These are phyloP conservation scores for Drosophila sechellia DNA, from an alignment of 1,140 invertebrate species.

Conservation along the genomic window DNA sequence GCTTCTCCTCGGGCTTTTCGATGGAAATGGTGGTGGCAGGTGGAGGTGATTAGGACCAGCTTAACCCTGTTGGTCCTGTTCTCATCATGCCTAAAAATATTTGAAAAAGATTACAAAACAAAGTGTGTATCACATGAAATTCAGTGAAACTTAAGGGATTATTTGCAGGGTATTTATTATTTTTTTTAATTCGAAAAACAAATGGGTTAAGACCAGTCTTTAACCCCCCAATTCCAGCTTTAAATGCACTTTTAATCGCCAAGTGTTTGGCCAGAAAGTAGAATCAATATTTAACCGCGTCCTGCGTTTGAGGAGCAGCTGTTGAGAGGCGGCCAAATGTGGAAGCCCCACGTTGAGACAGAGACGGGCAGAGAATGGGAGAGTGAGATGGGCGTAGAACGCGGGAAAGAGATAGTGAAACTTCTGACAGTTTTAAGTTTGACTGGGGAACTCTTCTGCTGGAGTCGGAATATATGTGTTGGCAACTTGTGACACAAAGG, in stretches of 20 bases:
- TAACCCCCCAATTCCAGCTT: slow-evolving; percentile 21
- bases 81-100: neutral
- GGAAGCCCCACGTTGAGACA: slow-evolving; percentile 50
- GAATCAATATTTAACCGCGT: slow-evolving; percentile 74
- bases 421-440: slow-evolving; percentile 79
- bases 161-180: no score
- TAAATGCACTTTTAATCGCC: slow-evolving; percentile 78
- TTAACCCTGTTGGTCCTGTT: neutral
- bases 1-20: slow-evolving; percentile 52
- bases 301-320: slow-evolving; percentile 60
- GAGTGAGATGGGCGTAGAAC: slow-evolving; percentile 1
- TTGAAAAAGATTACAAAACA: neutral
- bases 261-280: slow-evolving; percentile 59
- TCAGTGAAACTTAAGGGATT: neutral
- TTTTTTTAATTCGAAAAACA: no score
- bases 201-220: neutral
- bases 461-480: slow-evolving; percentile 26
- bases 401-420: slow-evolving; percentile 17
- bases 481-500: slow-evolving; percentile 65
- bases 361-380: neutral
- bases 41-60: slow-evolving; percentile 5
- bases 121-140: no score
- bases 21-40: neutral
- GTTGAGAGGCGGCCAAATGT: slow-evolving; percentile 60
- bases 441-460: slow-evolving; percentile 39